These are phyloP conservation scores for Coccyzus lansbergi DNA, from an alignment of 2,797 vertebrate species.

Conservation along the genomic window DNA sequence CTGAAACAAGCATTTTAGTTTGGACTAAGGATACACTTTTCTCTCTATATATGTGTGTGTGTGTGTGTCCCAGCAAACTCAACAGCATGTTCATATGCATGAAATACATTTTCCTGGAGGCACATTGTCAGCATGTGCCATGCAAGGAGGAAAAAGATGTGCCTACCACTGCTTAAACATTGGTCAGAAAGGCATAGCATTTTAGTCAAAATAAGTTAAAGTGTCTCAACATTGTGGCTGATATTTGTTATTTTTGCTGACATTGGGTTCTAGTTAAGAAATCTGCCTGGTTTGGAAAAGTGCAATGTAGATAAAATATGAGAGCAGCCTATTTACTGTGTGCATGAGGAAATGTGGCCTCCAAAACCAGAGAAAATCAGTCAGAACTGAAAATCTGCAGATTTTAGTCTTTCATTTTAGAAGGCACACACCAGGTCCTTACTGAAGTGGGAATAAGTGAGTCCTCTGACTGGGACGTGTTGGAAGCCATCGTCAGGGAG, in stretches of 20 bases:
- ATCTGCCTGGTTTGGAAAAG: constrained; percentile 24
- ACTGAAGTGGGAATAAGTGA: fast-evolving
- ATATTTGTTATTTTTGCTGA: constrained; percentile 43
- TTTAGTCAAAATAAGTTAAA: constrained; percentile 42
- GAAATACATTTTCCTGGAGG: constrained; percentile 50
- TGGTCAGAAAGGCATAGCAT: not conserved
- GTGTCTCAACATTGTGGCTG: not conserved
- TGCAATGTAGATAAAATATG: not conserved
- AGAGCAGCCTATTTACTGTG: not conserved
- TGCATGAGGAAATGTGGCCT: not conserved
- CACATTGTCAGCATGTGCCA: not conserved
- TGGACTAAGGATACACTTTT: constrained; percentile 18
- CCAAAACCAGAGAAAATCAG: not conserved
- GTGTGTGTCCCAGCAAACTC: not conserved
- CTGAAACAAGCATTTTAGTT: constrained; percentile 42
- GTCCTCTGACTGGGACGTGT: fast-evolving
- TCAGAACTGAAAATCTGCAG: not conserved
- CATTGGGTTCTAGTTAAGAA: constrained; percentile 13
- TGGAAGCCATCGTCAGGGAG: not conserved
- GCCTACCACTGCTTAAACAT: not conserved
- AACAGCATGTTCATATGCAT: not conserved
- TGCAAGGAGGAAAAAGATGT: not conserved
- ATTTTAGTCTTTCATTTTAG: not conserved
- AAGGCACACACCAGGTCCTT: not conserved
- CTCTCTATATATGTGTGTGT: not conserved